phyloP scores from a whole-genome alignment of 2,888 invertebrate species.

The Drosophila melanosoma region DNA sequence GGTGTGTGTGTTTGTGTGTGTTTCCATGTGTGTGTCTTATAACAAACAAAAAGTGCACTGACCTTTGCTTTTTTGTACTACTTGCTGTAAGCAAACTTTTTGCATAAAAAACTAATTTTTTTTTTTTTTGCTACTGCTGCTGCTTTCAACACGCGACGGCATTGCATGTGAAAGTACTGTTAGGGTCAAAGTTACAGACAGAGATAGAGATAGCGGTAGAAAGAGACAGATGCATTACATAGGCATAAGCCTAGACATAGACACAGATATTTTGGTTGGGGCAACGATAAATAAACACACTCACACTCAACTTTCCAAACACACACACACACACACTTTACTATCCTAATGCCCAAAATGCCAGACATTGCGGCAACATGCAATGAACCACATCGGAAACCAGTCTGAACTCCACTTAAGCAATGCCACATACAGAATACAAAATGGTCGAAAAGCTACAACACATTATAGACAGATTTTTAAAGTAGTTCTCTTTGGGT shows the following conservation, averaged over 20 bases:
- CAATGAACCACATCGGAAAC: conserved; percentile 65
- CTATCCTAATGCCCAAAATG: conserved; percentile 53
- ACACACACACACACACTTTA: conserved; percentile 18
- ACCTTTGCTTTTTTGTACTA: conserved; percentile 67
- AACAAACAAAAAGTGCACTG: conserved; percentile 67
- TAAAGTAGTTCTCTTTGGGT: neutral
- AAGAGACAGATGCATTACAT: conserved; percentile 13
- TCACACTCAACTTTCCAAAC: conserved; percentile 27
- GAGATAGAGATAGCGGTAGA: conserved; percentile 3
- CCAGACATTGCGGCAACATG: conserved; percentile 80
- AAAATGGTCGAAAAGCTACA: neutral
- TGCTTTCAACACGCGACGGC: conserved; percentile 61
- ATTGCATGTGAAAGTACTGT: conserved; percentile 65
- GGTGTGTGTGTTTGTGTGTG: conserved; percentile 19
- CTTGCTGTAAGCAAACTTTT: conserved; percentile 61
- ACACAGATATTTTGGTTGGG: conserved; percentile 39
- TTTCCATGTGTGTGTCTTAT: conserved; percentile 17
- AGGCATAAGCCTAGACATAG: conserved; percentile 29
- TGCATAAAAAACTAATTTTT: conserved; percentile 65
- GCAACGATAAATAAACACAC: conserved; percentile 62
- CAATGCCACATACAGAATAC: conserved; percentile 17
- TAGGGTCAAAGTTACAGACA: conserved; percentile 26
- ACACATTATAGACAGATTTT: neutral
- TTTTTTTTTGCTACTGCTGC: conserved; percentile 14
- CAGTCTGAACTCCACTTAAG: conserved; percentile 37